Conservation (phyloP, 2,797 vertebrate genomes). For the Poeciliopsis gracilis region DNA sequence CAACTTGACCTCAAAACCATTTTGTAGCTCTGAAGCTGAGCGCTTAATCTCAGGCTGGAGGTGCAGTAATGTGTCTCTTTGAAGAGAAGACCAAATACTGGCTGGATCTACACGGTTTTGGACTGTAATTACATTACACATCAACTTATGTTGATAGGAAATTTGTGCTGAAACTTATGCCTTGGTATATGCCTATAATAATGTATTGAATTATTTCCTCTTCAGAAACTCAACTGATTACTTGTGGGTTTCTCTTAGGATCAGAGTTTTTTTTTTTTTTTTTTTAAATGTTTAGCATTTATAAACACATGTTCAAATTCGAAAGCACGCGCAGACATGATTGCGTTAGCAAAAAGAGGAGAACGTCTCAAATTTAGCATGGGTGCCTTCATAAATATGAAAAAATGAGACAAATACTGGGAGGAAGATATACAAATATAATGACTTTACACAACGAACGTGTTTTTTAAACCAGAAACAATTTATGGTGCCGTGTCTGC, state of each 20-base stretch:
- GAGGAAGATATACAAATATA: too few relatives aligned
- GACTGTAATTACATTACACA: not conserved
- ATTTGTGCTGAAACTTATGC: not conserved
- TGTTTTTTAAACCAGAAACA: too few relatives aligned
- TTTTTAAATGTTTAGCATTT: too few relatives aligned
- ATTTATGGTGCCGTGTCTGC: too few relatives aligned
- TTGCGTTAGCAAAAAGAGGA: too few relatives aligned
- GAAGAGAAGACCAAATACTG: constrained; percentile 37
- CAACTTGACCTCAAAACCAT: constrained; percentile 56
- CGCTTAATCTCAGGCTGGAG: constrained; percentile 37
- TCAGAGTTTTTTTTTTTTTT: not conserved
- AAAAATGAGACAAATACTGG: too few relatives aligned
- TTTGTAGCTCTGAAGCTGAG: constrained; percentile 40
- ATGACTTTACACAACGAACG: too few relatives aligned
- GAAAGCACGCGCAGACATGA: too few relatives aligned
- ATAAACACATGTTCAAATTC: too few relatives aligned
- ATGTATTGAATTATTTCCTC: not conserved
- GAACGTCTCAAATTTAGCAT: too few relatives aligned
- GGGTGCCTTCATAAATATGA: too few relatives aligned
- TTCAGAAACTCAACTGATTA: not conserved
- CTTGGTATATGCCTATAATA: not conserved
- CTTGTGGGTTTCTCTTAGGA: not conserved
- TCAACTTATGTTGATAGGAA: not conserved
- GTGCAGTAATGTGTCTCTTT: constrained; percentile 33
- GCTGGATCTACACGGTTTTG: constrained; percentile 18